A percentile compares a stretch with the other conserved stretches of the same genome.
phyloP scores from a whole-genome alignment of 1,140 invertebrate genomes.

The Sarcophaga peregrina region DNA sequence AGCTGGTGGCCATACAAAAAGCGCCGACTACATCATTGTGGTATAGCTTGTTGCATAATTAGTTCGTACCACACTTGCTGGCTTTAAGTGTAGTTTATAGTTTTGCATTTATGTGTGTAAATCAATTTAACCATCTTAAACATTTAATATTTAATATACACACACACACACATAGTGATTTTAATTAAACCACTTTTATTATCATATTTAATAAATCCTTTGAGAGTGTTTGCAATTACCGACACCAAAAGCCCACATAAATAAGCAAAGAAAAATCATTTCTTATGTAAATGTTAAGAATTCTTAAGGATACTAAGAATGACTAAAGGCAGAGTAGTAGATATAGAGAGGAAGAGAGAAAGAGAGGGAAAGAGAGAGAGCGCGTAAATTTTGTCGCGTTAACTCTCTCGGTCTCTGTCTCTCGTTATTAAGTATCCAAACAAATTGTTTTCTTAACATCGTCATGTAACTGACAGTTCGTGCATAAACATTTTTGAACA shows the following conservation, averaged over 20 bases:
- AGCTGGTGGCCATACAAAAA: too few species aligned
- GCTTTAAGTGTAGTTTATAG: too few species aligned
- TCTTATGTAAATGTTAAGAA: background rate
- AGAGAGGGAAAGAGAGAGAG: too few species aligned
- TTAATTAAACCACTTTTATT: constrained; percentile 12
- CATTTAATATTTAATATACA: background rate
- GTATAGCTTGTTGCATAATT: too few species aligned
- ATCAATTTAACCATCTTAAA: too few species aligned
- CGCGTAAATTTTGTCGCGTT: too few species aligned
- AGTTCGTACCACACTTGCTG: too few species aligned
- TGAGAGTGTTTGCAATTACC: background rate
- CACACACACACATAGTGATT: background rate
- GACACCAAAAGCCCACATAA: background rate
- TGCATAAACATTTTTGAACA: constrained; percentile 20
- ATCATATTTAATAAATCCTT: background rate
- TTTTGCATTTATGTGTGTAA: too few species aligned
- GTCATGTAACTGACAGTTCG: constrained; percentile 22
- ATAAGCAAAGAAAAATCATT: background rate
- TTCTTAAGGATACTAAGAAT: background rate
- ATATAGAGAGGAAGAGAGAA: background rate
- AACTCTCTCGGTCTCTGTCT: too few species aligned
- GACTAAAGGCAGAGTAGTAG: background rate
- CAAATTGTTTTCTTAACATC: constrained; percentile 11
- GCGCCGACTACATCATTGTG: too few species aligned
- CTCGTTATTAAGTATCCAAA: constrained; percentile 13